Percentiles rank a stretch among this genome's conserved stretches.
Evolutionary conservation across 1,140 invertebrate genomes (phyloP).

Genomic region (Heliconius melpomene): DNA sequence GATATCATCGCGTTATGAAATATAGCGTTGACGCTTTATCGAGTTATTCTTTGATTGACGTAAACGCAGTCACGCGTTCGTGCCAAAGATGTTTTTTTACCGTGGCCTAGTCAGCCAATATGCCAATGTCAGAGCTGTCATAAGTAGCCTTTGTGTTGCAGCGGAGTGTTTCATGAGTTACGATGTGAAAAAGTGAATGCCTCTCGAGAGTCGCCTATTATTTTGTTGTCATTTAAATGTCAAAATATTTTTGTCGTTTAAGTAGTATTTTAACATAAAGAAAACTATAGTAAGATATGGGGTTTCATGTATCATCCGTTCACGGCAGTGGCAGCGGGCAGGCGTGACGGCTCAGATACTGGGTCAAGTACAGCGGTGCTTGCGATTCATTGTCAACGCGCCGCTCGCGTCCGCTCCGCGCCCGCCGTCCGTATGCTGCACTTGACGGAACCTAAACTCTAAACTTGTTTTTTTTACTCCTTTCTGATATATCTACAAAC

Average conservation of each 20-base stretch:
- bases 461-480: conserved; percentile 60
- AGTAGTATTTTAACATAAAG: background rate
- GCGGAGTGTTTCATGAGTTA: conserved; percentile 40
- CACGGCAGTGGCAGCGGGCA: conserved; percentile 50
- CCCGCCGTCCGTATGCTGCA: conserved; percentile 60
- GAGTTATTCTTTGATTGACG: conserved; percentile 69
- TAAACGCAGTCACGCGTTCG: conserved; percentile 58
- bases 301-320: conserved; percentile 32
- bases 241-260: background rate
- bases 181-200: conserved; percentile 42
- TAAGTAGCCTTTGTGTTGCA: conserved; percentile 57
- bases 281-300: background rate
- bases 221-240: background rate
- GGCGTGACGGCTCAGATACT: conserved; percentile 71
- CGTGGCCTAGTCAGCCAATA: conserved; percentile 68
- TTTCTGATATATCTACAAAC: conserved; percentile 22
- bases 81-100: conserved; percentile 64
- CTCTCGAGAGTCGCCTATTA: background rate
- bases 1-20: conserved; percentile 56
- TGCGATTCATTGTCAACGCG: conserved; percentile 78
- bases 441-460: conserved; percentile 72
- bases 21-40: conserved; percentile 48
- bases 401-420: conserved; percentile 47
- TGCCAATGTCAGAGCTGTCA: conserved; percentile 73
- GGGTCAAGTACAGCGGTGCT: conserved; percentile 79